A percentile compares a stretch with the other conserved stretches of the same genome.
Conservation (phyloP, 2,797 vertebrate species). For the Alca torda region DNA sequence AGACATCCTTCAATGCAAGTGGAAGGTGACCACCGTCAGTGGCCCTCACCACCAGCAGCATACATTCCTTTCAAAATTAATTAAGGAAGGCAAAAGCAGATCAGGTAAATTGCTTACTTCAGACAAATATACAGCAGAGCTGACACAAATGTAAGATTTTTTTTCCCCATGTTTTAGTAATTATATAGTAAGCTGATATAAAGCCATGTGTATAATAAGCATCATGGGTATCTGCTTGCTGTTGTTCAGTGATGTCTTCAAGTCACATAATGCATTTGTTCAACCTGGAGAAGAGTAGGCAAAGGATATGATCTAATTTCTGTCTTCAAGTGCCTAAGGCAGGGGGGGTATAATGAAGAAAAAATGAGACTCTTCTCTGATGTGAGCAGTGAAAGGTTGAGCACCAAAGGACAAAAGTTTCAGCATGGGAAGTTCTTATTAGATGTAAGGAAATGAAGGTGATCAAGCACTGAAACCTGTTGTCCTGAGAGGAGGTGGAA, state of each 20-base stretch:
- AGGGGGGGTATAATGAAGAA: not conserved
- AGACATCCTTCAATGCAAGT: not conserved
- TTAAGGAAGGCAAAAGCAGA: not conserved
- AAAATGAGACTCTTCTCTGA: not conserved
- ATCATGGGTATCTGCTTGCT: not conserved
- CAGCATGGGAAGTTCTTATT: not conserved
- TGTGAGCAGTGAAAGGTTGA: not conserved
- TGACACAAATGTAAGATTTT: not conserved
- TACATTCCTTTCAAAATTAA: not conserved
- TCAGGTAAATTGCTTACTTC: not conserved
- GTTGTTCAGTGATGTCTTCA: not conserved
- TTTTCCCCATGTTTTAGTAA: not conserved
- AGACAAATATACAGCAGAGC: not conserved
- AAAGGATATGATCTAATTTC: not conserved
- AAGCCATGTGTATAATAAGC: not conserved
- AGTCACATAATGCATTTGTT: not conserved
- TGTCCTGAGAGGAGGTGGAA: not conserved
- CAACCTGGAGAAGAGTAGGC: not conserved
- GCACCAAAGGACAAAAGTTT: not conserved
- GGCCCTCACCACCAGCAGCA: not conserved
- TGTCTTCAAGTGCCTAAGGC: not conserved
- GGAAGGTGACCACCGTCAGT: not conserved
- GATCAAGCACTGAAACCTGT: not conserved
- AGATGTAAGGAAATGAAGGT: not conserved
- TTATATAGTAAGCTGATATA: not conserved